Conservation (phyloP, 2,888 invertebrate species). For the Nomada ruficornis region DNA sequence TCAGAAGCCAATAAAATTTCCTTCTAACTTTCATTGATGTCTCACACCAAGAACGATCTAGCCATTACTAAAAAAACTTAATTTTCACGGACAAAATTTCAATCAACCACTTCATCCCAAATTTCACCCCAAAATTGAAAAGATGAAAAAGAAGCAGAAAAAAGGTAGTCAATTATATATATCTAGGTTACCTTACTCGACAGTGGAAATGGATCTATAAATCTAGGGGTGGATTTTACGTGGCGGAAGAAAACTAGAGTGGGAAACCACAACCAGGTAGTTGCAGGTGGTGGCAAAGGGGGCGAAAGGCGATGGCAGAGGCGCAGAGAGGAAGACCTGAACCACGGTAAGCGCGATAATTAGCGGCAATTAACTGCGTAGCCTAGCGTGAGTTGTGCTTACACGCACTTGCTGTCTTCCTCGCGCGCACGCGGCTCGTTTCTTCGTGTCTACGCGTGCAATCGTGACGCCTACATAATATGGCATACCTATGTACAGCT, state of each 20-base stretch:
- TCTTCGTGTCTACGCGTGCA: constrained; percentile 32
- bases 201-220: constrained; percentile 28
- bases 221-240: constrained; percentile 31
- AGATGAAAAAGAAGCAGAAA: too few species aligned
- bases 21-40: too few species aligned
- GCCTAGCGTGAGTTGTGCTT: constrained; percentile 74
- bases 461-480: constrained; percentile 10
- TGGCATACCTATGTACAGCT: neutral
- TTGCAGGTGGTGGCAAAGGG: constrained; percentile 29
- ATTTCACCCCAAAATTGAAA: too few species aligned
- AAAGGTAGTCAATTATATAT: too few species aligned
- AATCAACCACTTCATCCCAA: too few species aligned
- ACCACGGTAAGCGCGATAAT: constrained; percentile 82
- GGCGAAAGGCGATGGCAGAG: constrained; percentile 29
- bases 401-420: constrained; percentile 70
- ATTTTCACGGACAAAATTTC: too few species aligned
- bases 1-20: too few species aligned
- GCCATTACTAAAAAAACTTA: too few species aligned
- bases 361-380: constrained; percentile 81
- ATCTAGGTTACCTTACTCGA: too few species aligned
- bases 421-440: constrained; percentile 49
- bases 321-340: constrained; percentile 64
- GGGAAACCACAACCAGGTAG: constrained; percentile 22
- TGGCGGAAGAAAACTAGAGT: constrained; percentile 12
- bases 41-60: too few species aligned